A percentile compares a stretch with the other conserved stretches of the same genome.
phyloP scores from a whole-genome alignment of 1,140 invertebrate genomes.

The Lethrus apterus region DNA sequence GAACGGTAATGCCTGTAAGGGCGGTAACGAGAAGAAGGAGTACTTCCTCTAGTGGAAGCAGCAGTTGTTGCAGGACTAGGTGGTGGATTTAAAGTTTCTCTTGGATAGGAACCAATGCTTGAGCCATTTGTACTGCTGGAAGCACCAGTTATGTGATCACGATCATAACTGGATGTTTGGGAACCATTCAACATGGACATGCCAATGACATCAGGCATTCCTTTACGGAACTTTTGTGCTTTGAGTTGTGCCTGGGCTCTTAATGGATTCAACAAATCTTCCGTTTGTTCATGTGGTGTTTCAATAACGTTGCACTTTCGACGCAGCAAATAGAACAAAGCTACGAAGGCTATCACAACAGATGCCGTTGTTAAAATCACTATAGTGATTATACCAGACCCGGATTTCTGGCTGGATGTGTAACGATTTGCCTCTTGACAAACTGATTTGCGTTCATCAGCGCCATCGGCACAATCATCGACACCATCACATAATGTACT shows the following conservation, averaged over 20 bases:
- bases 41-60: conserved; percentile 48
- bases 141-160: conserved; percentile 74
- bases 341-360: conserved; percentile 39
- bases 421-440: conserved; percentile 41
- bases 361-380: conserved; percentile 25
- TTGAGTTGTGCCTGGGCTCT: conserved; percentile 19
- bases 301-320: conserved; percentile 16
- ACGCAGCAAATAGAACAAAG: conserved; percentile 26
- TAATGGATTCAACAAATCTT: conserved; percentile 38
- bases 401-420: conserved; percentile 32
- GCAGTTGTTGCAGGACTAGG: conserved; percentile 77
- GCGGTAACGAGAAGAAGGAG: conserved; percentile 51
- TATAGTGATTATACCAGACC: conserved; percentile 37
- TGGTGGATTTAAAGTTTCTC: conserved; percentile 80
- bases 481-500: conserved; percentile 54
- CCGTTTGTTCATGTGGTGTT: conserved; percentile 44
- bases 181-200: conserved; percentile 59
- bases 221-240: conserved; percentile 26
- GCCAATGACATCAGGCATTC: conserved; percentile 50
- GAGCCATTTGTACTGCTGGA: conserved; percentile 64
- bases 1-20: conserved; percentile 70
- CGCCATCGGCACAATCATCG: conserved; percentile 65
- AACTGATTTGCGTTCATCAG: conserved; percentile 57
- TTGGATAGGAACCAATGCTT: conserved; percentile 56
- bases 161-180: conserved; percentile 61